Percentiles rank a stretch among this genome's conserved stretches.
phyloP scores from a whole-genome alignment of 2,113 vertebrate species.

The Piaya cayana region DNA sequence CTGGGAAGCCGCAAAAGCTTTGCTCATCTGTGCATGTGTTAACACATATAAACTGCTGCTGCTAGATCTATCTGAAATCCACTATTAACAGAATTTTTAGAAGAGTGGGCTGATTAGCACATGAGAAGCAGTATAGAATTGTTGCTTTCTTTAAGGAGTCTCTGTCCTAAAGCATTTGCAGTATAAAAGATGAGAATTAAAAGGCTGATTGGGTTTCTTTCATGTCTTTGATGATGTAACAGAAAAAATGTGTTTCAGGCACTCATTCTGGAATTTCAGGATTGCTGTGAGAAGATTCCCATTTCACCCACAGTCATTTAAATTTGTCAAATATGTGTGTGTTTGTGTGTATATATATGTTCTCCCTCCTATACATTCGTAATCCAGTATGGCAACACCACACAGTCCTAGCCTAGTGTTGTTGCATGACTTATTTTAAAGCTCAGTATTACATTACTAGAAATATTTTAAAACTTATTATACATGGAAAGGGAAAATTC shows the following conservation, averaged over 20 bases:
- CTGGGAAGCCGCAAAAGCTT: neutral
- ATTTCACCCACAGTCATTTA: neutral
- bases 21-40: fast-evolving
- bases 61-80: neutral
- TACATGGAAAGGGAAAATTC: neutral
- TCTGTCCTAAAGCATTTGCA: neutral
- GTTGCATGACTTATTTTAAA: neutral
- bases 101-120: neutral
- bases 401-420: neutral
- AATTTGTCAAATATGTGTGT: neutral
- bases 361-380: neutral
- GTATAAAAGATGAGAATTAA: neutral
- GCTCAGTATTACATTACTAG: neutral
- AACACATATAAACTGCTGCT: neutral
- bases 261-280: neutral
- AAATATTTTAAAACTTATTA: neutral
- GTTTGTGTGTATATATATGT: neutral
- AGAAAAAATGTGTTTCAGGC: neutral
- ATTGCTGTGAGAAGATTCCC: neutral
- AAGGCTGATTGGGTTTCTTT: neutral
- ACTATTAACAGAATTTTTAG: neutral
- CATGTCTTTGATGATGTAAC: neutral
- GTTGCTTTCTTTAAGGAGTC: neutral
- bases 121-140: neutral
- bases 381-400: neutral